phyloP scores from a whole-genome alignment of 2,113 vertebrate species.

The Bos taurus region ARS-UCD2.0 NC_037329.1:73648001-73648500 shows the following conservation, averaged over 20 bases:
- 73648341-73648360: not conserved
- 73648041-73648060: not conserved
- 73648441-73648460: not conserved
- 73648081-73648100: too few species aligned
- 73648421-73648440: not conserved
- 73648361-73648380: not conserved
- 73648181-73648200: not conserved
- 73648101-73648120: not conserved
- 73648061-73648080: not conserved
- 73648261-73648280: not conserved
- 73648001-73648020: accelerated
- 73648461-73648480: not conserved
- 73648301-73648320: not conserved
- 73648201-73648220: accelerated
- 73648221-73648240: too few species aligned
- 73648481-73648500: not conserved
- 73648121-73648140: too few species aligned
- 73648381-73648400: not conserved
- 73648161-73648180: accelerated
- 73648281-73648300: not conserved
- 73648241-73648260: not conserved
- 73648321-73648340: not conserved
- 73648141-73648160: not conserved
- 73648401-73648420: not conserved
- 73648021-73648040: not conserved